Conservation (phyloP, 2,888 invertebrate species). For the Trachelus iudaicus region DNA sequence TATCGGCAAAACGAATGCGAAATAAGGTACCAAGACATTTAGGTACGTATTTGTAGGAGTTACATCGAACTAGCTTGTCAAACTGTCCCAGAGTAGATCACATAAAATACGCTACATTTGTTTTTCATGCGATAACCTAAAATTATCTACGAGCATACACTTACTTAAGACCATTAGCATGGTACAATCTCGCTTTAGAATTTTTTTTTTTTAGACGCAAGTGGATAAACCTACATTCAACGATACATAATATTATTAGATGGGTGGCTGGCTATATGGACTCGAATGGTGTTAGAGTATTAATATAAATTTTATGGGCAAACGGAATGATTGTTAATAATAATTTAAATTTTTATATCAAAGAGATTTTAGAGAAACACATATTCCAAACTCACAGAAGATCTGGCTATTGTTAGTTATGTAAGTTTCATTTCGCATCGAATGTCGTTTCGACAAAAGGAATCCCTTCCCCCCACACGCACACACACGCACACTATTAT, state of each 20-base stretch:
- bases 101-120: neutral
- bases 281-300: slow-evolving; percentile 19
- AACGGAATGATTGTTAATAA: slow-evolving; percentile 46
- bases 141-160: neutral
- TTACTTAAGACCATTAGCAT: neutral
- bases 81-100: neutral
- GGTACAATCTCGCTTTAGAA: slow-evolving; percentile 5
- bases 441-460: neutral
- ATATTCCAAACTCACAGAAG: slow-evolving; percentile 21
- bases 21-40: neutral
- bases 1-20: neutral
- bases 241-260: slow-evolving; percentile 24
- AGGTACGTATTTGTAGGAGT: slow-evolving; percentile 10
- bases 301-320: slow-evolving; percentile 35
- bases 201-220: neutral
- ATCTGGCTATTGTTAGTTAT: slow-evolving; percentile 26
- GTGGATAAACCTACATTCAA: slow-evolving; percentile 1
- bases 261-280: slow-evolving; percentile 18
- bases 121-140: neutral
- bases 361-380: slow-evolving; percentile 32
- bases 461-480: neutral
- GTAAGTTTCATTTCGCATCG: slow-evolving; percentile 17
- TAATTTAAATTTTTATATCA: slow-evolving; percentile 31
- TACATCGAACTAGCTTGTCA: slow-evolving; percentile 14
- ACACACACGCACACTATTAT: neutral